These are phyloP conservation scores for Gari tellinella DNA, from an alignment of 2,888 invertebrate species.

Conservation along the genomic window DNA sequence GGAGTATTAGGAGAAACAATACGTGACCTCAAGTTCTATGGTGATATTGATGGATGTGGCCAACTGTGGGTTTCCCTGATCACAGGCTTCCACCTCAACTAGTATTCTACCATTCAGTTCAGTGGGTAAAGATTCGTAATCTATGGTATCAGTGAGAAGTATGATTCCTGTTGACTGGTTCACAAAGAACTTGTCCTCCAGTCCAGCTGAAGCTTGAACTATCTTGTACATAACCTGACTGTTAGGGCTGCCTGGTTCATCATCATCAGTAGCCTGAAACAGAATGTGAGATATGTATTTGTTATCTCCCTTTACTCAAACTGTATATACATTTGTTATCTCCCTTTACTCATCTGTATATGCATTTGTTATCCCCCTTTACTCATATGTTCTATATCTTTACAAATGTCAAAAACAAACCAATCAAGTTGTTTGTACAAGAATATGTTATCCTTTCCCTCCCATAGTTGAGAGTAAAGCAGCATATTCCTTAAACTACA, in stretches of 20 bases:
- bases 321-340: background rate
- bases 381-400: too few species aligned
- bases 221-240: slow-evolving; percentile 77
- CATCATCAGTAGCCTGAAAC: slow-evolving; percentile 89
- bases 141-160: slow-evolving; percentile 72
- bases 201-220: slow-evolving; percentile 62
- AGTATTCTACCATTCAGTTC: slow-evolving; percentile 66
- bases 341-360: background rate
- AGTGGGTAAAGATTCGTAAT: slow-evolving; percentile 77
- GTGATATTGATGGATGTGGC: slow-evolving; percentile 75
- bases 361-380: too few species aligned
- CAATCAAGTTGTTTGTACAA: background rate
- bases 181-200: slow-evolving; percentile 86
- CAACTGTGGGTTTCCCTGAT: slow-evolving; percentile 74
- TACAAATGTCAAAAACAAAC: background rate
- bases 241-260: slow-evolving; percentile 86
- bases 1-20: too few species aligned
- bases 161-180: slow-evolving; percentile 88
- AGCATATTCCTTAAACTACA: background rate
- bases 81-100: slow-evolving; percentile 75
- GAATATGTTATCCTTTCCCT: background rate
- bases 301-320: too few species aligned
- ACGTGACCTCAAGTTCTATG: slow-evolving; percentile 87
- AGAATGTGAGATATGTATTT: too few species aligned
- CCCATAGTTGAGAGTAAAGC: background rate